Evolutionary conservation across 2,888 invertebrate species (phyloP).

Genomic region (Anarsia innoxiella): DNA sequence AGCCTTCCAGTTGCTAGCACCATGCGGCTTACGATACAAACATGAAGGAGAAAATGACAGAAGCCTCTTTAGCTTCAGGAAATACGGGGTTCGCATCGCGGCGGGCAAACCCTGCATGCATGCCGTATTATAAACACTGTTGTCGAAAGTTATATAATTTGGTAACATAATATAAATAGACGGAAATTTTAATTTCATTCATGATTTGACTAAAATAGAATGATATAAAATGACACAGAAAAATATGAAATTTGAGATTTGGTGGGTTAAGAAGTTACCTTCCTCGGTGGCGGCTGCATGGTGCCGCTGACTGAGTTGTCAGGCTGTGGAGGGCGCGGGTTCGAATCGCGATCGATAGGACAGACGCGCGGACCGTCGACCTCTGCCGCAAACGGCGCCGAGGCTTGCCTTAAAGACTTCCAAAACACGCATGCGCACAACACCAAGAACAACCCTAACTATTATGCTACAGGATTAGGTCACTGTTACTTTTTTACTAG

Average conservation of each 20-base stretch:
- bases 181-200: too few species aligned
- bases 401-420: not conserved
- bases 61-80: too few species aligned
- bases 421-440: constrained; percentile 30
- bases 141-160: constrained; percentile 24
- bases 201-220: too few species aligned
- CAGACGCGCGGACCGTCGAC: constrained; percentile 34
- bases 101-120: too few species aligned
- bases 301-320: constrained; percentile 17
- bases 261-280: constrained; percentile 73
- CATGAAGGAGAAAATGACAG: too few species aligned
- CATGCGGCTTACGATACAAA: not conserved
- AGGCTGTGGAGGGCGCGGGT: constrained; percentile 5
- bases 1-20: too few species aligned
- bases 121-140: constrained; percentile 16
- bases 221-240: too few species aligned
- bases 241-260: not conserved
- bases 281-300: constrained; percentile 91
- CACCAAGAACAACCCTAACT: too few species aligned
- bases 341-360: constrained; percentile 7
- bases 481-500: too few species aligned
- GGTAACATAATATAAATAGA: constrained; percentile 5
- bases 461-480: too few species aligned
- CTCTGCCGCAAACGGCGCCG: constrained; percentile 24
- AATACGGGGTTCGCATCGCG: too few species aligned